These are phyloP conservation scores for Hipparchia sbordonii DNA, from an alignment of 2,888 invertebrate genomes.

Conservation along the genomic window DNA sequence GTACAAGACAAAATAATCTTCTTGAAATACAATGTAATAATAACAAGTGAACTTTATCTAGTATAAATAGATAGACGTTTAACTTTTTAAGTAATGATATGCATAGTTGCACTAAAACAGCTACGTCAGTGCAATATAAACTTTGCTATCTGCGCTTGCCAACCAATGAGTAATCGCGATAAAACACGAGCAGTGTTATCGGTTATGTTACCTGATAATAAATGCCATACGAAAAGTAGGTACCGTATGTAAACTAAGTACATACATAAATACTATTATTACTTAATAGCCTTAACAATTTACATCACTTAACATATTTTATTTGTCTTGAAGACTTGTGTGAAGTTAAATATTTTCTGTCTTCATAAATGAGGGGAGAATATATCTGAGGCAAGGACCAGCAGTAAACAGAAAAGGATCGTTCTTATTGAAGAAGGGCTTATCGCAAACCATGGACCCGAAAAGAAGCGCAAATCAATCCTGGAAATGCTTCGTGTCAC, in stretches of 20 bases:
- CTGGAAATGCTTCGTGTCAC: too few relatives aligned
- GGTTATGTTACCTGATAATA: conserved; percentile 31
- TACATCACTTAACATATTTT: too few relatives aligned
- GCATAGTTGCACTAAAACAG: conserved; percentile 5
- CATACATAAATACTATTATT: neutral
- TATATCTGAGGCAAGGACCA: too few relatives aligned
- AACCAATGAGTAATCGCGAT: conserved; percentile 42
- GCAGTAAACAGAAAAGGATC: too few relatives aligned
- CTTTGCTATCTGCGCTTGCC: conserved; percentile 43
- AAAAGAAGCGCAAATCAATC: too few relatives aligned
- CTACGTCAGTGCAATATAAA: conserved; percentile 12
- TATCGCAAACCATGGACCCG: too few relatives aligned
- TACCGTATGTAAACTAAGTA: neutral
- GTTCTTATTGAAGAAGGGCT: too few relatives aligned
- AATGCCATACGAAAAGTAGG: too few relatives aligned
- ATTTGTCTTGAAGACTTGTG: too few relatives aligned
- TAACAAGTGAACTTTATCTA: neutral
- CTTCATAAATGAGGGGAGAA: too few relatives aligned
- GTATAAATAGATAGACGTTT: neutral
- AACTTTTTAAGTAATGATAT: neutral
- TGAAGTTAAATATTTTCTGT: too few relatives aligned
- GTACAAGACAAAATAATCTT: neutral
- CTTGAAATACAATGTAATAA: neutral
- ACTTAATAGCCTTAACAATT: neutral
- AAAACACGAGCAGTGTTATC: conserved; percentile 47